phyloP scores from a whole-genome alignment of 2,888 invertebrate species.

The Helleia helle region DNA sequence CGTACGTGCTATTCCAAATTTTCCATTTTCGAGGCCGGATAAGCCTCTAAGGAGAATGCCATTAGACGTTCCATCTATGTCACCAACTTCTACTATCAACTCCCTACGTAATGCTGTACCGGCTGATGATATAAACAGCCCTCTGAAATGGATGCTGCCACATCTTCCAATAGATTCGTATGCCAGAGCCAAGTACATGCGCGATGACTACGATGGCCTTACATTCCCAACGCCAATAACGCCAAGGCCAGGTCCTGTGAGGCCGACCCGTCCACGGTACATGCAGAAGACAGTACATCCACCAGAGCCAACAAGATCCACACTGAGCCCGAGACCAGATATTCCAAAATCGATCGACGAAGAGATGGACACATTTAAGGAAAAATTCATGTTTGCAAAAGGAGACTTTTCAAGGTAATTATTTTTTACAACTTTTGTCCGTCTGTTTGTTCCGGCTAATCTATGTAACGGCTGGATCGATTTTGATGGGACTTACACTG shows the following conservation, averaged over 20 bases:
- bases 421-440: no score
- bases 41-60: background rate
- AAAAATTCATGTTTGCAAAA: conserved; percentile 23
- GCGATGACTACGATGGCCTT: background rate
- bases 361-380: conserved; percentile 26
- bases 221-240: conserved; percentile 25
- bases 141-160: conserved; percentile 14
- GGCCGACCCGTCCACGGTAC: conserved; percentile 17
- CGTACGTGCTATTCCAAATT: background rate
- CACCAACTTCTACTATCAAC: background rate
- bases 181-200: no score
- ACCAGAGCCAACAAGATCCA: conserved; percentile 9
- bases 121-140: conserved; percentile 16
- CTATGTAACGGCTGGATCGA: no score
- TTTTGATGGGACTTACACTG: no score
- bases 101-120: conserved; percentile 21
- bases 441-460: no score
- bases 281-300: background rate
- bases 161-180: conserved; percentile 13
- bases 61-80: background rate
- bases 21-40: background rate
- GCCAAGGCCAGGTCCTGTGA: conserved; percentile 20
- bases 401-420: conserved; percentile 25
- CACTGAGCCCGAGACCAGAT: conserved; percentile 11
- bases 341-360: conserved; percentile 22